phyloP scores from a whole-genome alignment of 2,113 vertebrate species.

The Plotosus lineatus region DNA sequence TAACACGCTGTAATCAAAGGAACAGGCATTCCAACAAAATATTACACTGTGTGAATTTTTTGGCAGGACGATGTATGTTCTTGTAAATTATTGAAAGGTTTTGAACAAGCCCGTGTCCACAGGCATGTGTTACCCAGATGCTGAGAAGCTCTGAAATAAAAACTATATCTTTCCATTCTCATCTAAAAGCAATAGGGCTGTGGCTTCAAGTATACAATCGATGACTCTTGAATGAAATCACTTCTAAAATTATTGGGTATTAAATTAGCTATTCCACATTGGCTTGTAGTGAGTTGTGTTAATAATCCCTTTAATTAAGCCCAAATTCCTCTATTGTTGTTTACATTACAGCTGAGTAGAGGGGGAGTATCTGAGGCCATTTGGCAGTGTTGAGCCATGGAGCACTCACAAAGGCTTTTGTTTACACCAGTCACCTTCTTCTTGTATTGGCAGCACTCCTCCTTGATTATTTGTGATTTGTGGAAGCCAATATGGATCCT shows the following conservation, averaged over 20 bases:
- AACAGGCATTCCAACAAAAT: too few relatives aligned
- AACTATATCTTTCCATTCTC: slow-evolving; percentile 1
- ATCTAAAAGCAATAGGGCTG: slow-evolving; percentile 16
- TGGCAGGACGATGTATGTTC: too few relatives aligned
- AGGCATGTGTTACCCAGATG: neutral
- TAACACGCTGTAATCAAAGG: too few relatives aligned
- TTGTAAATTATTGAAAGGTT: neutral
- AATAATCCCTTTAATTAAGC: slow-evolving; percentile 38
- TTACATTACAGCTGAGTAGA: slow-evolving; percentile 52
- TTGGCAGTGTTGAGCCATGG: slow-evolving; percentile 34
- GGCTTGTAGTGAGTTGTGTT: slow-evolving; percentile 32
- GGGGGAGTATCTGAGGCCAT: slow-evolving; percentile 28
- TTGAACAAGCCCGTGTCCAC: neutral
- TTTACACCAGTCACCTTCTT: slow-evolving; percentile 22
- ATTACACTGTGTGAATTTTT: too few relatives aligned
- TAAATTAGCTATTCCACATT: slow-evolving; percentile 38
- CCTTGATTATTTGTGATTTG: slow-evolving; percentile 31
- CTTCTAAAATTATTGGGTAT: slow-evolving; percentile 9
- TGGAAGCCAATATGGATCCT: slow-evolving; percentile 1
- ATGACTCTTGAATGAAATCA: neutral
- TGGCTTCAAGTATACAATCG: slow-evolving; percentile 25
- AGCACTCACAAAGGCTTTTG: neutral
- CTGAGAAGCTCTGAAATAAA: neutral
- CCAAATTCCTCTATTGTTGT: slow-evolving; percentile 35
- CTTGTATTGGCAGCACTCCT: slow-evolving; percentile 7